Base-by-base conservation (phyloP, 1,140 invertebrate species). In the Ceratina japonica region DNA sequence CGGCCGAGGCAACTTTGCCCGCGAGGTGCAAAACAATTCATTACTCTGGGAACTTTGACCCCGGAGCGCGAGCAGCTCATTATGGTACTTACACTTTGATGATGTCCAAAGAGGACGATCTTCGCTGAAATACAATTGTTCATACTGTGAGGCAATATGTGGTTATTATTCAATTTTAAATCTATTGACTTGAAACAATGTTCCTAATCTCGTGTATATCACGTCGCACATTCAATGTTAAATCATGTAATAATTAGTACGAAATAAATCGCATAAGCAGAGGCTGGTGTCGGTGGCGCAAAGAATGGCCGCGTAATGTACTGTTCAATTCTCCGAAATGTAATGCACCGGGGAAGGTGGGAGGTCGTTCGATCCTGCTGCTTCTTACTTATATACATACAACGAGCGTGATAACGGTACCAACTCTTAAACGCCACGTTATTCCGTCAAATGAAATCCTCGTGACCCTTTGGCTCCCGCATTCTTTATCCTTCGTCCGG, bases 401-500 rank as follows among this genome's bases (percentile, higher is more conserved):
- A 86, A 84, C 82, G 73, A 85, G 79, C 85, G 79, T 80, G 86
- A 89, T 92, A 92, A 92, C 91, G 91, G 91, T 91, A 92, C 90
- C 79, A 83, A 86, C 86, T 91, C 90, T 91, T 91, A 91, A 92
- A 91, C 86, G 90, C 89, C 87, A 89, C 88, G 88, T 92, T 92
- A 91, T 92, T 92, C 86, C 90, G 89, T 91, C 92, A 92, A 92
- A 92, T 90, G 88, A 91, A 92, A 92, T 90, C 90, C 86, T 86
- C 89, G 85, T 89, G 89, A 89, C 88, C 88, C 81, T 75, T 80
- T 81, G 80, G 82, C 84, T 84, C 68, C 69, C 61, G 87, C 86
- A 87, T 88, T 87, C 83, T 87, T 87, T 84, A 82, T 87, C 84
- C 83, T 86, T 87, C 63, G 80, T 63, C 75, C 81, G 62, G 62